Conservation (phyloP, 1,140 invertebrate species). For the Carposina sasakii region DNA sequence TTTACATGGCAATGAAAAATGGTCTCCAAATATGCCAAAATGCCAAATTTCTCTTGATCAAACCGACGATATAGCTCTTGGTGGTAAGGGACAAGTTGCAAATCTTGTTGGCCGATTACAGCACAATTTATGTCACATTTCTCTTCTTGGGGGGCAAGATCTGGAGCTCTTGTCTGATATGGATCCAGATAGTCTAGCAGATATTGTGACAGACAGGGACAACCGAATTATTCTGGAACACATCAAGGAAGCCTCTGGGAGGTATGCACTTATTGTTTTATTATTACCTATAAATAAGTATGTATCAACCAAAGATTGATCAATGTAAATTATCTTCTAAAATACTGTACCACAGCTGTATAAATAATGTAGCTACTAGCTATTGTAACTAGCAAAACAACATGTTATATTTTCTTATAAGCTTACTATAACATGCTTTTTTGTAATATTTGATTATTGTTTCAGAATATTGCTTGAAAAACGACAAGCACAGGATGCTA, state of each 20-base stretch:
- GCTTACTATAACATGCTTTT: too few relatives aligned
- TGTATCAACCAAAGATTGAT: too few relatives aligned
- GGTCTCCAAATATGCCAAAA: slow-evolving; percentile 74
- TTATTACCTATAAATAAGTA: background rate
- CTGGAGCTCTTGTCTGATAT: slow-evolving; percentile 87
- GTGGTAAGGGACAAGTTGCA: slow-evolving; percentile 73
- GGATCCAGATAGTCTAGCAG: slow-evolving; percentile 86
- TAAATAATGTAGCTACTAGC: too few relatives aligned
- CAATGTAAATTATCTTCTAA: too few relatives aligned
- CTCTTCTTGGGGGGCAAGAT: slow-evolving; percentile 84
- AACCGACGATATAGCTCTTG: slow-evolving; percentile 75
- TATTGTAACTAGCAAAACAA: too few relatives aligned
- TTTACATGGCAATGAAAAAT: slow-evolving; percentile 81
- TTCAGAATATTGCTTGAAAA: slow-evolving; percentile 81
- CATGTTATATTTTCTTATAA: too few relatives aligned
- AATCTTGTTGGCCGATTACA: slow-evolving; percentile 82
- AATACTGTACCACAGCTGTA: too few relatives aligned
- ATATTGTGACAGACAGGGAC: slow-evolving; percentile 84
- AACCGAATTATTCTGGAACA: slow-evolving; percentile 85
- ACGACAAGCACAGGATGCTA: slow-evolving; percentile 86
- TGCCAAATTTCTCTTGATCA: slow-evolving; percentile 78
- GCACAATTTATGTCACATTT: slow-evolving; percentile 85
- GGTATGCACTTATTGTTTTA: slow-evolving; percentile 60
- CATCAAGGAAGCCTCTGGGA: slow-evolving; percentile 86
- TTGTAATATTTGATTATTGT: slow-evolving; percentile 16